Base-by-base conservation (phyloP, 2,797 vertebrate genomes). In the Pipistrellus kuhlii region DNA sequence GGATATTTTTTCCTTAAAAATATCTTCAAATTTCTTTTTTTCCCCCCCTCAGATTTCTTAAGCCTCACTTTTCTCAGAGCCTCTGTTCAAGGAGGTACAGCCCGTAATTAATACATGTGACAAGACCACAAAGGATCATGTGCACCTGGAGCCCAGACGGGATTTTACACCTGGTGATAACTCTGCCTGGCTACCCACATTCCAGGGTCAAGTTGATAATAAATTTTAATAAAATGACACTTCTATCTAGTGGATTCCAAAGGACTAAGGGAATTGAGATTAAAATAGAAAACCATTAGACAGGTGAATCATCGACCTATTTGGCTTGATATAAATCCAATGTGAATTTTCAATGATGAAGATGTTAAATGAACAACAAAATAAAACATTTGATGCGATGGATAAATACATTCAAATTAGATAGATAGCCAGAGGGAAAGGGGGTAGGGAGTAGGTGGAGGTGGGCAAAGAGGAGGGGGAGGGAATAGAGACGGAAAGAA, bases 211-310 rank as follows among this genome's bases (percentile, higher is more conserved):
- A 94, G 66, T 6, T 88, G 91, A 62, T 81, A 75, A 53, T 90
- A 95, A 93, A 95, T 92, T 95, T 95, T 95, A 92, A 91, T 95
- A 77, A 93, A 94, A 69, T 41, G 73, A 92, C 8, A 81, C 57
- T 87, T 94, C 35, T 62, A 90, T 80, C 64, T 77, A 92, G 81
- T 10, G 9, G 57, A 44, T 71, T 91, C 81, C 85, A 85, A 94
- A 94, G 72, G 84, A 88, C 48, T 38, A 6, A 92, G 78, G 27
- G 51, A 85, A 90, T 23, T 73, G 57, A 88, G 64, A 91, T 84
- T 88, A 92, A 94, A 21, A 48, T 20, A 92, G 73, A 90, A 92
- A 95, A 91, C 77, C 75, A 35, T 30, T 94, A 92, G 68, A 59
- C 46, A 72, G 48, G 48, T 72, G 66, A 94, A 59, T 53, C 69